A percentile compares a stretch with the other conserved stretches of the same genome.
These are phyloP conservation scores for Tylochromis polylepis DNA, from an alignment of 2,113 vertebrate species.

Conservation along the genomic window DNA sequence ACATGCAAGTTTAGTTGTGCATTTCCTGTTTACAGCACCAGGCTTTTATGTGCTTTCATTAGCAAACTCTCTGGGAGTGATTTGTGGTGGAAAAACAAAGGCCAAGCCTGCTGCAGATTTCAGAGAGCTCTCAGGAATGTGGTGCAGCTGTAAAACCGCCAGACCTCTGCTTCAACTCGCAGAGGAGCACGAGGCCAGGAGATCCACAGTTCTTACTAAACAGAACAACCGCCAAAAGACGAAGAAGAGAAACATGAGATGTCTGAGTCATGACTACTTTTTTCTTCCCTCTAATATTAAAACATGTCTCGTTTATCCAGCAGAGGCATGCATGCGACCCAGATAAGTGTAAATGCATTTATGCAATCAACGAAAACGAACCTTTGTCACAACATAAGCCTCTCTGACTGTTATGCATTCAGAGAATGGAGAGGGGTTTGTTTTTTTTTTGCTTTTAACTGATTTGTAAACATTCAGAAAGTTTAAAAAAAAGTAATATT, in stretches of 20 bases:
- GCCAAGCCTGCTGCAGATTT: not conserved
- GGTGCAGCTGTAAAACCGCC: constrained; percentile 3
- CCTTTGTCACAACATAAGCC: no score
- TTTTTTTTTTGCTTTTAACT: not conserved
- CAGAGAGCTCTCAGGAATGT: constrained; percentile 32
- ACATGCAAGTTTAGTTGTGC: not conserved
- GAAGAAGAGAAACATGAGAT: not conserved
- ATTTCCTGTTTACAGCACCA: constrained; percentile 23
- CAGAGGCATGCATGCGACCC: not conserved
- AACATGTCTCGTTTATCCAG: not conserved
- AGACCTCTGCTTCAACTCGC: not conserved
- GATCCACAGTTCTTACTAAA: not conserved
- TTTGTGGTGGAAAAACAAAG: not conserved
- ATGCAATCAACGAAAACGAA: not conserved
- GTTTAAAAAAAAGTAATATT: not conserved
- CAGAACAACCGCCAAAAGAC: not conserved
- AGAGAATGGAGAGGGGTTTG: fast-evolving
- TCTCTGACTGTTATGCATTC: not conserved
- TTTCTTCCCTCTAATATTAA: not conserved
- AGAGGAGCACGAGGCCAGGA: not conserved
- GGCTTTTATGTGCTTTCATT: not conserved
- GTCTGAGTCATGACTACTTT: not conserved
- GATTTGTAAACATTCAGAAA: not conserved
- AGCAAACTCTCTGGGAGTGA: not conserved
- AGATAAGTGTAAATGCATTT: not conserved